Percentiles rank a stretch among this genome's conserved stretches.
These are phyloP conservation scores for Elanoides forficatus DNA, from an alignment of 2,113 vertebrate species.

Conservation along the genomic window DNA sequence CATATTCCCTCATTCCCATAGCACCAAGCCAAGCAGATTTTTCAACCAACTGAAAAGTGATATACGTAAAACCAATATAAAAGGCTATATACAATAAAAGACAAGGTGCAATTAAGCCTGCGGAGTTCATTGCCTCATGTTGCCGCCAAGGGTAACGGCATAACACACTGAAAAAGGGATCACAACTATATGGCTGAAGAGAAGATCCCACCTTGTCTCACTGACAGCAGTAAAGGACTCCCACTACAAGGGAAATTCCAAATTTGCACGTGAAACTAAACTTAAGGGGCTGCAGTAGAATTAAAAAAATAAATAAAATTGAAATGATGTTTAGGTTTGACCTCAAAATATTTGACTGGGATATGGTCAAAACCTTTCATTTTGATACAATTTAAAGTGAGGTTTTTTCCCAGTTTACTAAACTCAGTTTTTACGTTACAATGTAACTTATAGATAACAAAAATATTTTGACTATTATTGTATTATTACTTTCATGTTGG, in stretches of 20 bases:
- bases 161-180: neutral
- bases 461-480: neutral
- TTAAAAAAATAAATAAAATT: too few species aligned
- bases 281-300: neutral
- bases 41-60: neutral
- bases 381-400: neutral
- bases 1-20: rapidly evolving
- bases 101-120: neutral
- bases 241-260: neutral
- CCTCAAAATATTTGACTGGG: neutral
- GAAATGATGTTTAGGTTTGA: neutral
- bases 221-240: neutral
- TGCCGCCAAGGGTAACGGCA: neutral
- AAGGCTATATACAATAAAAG: neutral
- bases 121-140: rapidly evolving
- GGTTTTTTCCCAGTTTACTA: rapidly evolving
- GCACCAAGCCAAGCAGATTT: neutral
- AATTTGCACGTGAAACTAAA: neutral
- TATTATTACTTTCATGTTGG: neutral
- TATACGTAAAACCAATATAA: rapidly evolving
- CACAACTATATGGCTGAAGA: neutral
- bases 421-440: neutral
- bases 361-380: neutral
- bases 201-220: neutral
- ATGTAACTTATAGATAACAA: rapidly evolving